Conservation (phyloP, 2,113 vertebrate species). For the Tetraodon nigroviridis region DNA sequence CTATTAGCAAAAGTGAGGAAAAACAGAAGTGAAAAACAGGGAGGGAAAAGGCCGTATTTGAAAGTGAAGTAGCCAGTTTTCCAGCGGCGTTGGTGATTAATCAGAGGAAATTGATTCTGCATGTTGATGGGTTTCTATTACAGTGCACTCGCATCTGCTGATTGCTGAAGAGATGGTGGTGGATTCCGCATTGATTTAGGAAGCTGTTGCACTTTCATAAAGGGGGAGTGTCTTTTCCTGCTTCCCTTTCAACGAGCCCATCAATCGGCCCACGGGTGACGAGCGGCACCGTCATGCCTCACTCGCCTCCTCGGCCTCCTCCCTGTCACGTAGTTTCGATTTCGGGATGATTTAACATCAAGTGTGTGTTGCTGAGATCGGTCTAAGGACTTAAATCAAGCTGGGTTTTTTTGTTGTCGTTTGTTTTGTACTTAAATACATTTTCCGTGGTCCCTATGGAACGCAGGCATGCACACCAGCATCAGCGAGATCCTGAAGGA, state of each 20-base stretch:
- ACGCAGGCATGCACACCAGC: slow-evolving; percentile 92
- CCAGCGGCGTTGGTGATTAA: not conserved
- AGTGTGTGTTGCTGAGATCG: not conserved
- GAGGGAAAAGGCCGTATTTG: no score
- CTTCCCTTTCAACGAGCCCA: not conserved
- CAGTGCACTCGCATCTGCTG: not conserved
- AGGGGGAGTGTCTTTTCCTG: not conserved
- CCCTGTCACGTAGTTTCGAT: not conserved
- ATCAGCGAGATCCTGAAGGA: slow-evolving; percentile 94
- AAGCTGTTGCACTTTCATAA: slow-evolving; percentile 14
- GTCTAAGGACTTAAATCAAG: not conserved
- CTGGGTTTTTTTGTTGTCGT: not conserved
- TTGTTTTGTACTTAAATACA: not conserved
- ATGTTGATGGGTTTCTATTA: not conserved
- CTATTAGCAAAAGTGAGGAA: no score
- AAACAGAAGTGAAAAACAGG: no score
- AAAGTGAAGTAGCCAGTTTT: no score
- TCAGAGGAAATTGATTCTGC: not conserved
- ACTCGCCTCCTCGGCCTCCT: not conserved
- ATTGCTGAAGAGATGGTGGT: not conserved
- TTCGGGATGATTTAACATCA: not conserved
- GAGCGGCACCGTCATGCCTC: not conserved
- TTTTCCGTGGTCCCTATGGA: slow-evolving; percentile 2
- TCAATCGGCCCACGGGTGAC: not conserved
- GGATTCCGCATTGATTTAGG: not conserved